Conservation (phyloP, 2,113 vertebrate genomes). For the Bostrychus sinensis region DNA sequence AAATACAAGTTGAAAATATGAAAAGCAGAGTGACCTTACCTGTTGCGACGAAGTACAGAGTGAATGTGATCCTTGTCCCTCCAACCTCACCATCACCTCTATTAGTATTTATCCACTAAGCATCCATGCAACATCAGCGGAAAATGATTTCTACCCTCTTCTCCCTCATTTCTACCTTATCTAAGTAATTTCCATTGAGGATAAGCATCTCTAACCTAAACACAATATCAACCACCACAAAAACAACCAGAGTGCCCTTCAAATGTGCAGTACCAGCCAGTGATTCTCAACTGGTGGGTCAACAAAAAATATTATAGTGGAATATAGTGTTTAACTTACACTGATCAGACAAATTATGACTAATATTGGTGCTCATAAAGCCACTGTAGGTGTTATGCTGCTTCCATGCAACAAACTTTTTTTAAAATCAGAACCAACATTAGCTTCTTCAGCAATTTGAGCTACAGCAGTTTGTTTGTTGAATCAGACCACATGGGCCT, state of each 20-base stretch:
- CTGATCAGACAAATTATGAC: too few species aligned
- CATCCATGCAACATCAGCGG: slow-evolving; percentile 70
- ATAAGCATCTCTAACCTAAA: slow-evolving; percentile 28
- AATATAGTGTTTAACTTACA: too few species aligned
- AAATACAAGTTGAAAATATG: neutral
- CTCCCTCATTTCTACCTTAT: slow-evolving; percentile 47
- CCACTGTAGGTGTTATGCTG: too few species aligned
- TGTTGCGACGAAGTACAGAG: slow-evolving; percentile 15
- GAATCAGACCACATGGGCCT: too few species aligned
- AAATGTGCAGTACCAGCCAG: slow-evolving; percentile 13
- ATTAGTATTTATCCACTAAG: slow-evolving; percentile 63
- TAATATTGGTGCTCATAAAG: too few species aligned
- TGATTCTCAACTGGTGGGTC: too few species aligned
- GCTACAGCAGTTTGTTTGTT: too few species aligned
- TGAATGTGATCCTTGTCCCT: slow-evolving; percentile 11
- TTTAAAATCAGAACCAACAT: too few species aligned
- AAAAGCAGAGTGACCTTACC: slow-evolving; percentile 46
- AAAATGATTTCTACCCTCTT: slow-evolving; percentile 67
- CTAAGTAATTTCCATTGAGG: slow-evolving; percentile 43
- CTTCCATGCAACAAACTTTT: too few species aligned
- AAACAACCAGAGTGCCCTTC: slow-evolving; percentile 22
- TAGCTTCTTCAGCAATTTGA: too few species aligned
- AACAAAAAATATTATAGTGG: too few species aligned
- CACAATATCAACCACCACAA: slow-evolving; percentile 11
- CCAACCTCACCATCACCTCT: slow-evolving; percentile 16